Conservation (phyloP, 2,113 vertebrate species). For the Centropus bengalensis region DNA sequence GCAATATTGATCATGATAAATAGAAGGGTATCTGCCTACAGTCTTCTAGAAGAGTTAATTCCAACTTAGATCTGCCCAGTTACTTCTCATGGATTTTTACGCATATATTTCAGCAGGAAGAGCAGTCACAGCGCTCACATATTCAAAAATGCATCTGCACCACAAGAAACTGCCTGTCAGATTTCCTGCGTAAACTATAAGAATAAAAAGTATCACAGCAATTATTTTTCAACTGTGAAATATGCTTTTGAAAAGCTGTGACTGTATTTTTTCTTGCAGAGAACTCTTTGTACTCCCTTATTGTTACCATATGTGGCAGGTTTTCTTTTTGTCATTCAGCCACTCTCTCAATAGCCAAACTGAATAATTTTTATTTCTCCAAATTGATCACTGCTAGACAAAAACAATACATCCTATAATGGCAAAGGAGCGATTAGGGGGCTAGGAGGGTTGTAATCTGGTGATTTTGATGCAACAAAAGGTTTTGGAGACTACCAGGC, state of each 20-base stretch:
- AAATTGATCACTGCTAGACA: neutral
- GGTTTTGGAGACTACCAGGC: neutral
- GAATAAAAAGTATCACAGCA: neutral
- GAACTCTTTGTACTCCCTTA: slow-evolving; percentile 44
- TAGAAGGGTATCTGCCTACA: neutral
- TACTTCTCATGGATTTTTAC: neutral
- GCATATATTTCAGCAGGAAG: neutral
- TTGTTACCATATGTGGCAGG: slow-evolving; percentile 13
- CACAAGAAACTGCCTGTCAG: slow-evolving; percentile 14
- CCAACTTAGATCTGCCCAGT: neutral
- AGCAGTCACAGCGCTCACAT: neutral
- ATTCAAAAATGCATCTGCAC: neutral
- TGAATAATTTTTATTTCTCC: neutral
- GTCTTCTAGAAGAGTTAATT: neutral
- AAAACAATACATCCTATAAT: neutral
- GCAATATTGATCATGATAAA: neutral
- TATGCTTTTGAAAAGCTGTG: slow-evolving; percentile 28
- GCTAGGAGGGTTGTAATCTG: neutral
- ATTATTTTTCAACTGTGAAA: slow-evolving; percentile 46
- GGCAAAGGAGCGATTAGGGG: neutral
- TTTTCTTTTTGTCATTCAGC: neutral
- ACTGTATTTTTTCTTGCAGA: slow-evolving; percentile 33
- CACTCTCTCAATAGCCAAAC: neutral
- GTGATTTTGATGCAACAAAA: neutral
- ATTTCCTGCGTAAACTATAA: neutral